A percentile compares a stretch with the other conserved stretches of the same genome.
These are phyloP conservation scores for Pseudolaguvia tuberculata DNA, from an alignment of 2,113 vertebrate genomes.

Conservation along the genomic window DNA sequence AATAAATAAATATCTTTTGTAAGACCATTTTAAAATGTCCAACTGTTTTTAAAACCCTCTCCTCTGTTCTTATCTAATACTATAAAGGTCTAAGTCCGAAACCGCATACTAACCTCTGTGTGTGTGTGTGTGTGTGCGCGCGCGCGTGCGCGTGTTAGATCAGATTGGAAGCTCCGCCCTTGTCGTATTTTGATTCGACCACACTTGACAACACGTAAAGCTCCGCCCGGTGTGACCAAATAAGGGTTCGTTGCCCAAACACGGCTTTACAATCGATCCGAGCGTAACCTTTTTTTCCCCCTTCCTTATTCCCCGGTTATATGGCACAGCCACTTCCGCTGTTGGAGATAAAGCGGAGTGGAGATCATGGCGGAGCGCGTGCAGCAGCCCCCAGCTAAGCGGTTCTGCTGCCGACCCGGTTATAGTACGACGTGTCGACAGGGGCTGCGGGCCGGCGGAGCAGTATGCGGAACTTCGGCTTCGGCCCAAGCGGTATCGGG, in stretches of 20 bases:
- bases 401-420: conserved; percentile 90
- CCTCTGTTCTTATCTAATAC: background rate
- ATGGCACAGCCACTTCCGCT: conserved; percentile 87
- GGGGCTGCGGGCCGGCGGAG: conserved; percentile 73
- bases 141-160: background rate
- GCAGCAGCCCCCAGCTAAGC: conserved; percentile 90
- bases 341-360: conserved; percentile 84
- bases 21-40: background rate
- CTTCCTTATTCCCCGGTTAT: conserved; percentile 81
- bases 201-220: conserved; percentile 60
- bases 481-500: conserved; percentile 67
- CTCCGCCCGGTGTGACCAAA: conserved; percentile 68
- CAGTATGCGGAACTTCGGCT: conserved; percentile 68
- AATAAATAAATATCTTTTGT: background rate
- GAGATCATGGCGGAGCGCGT: conserved; percentile 95
- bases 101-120: background rate
- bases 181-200: conserved; percentile 57
- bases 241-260: conserved; percentile 75
- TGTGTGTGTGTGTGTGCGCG: no score
- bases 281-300: conserved; percentile 50
- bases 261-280: conserved; percentile 72
- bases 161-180: conserved; percentile 53
- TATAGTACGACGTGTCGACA: conserved; percentile 70
- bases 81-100: conserved; percentile 10
- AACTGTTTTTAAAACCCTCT: no score